These are phyloP conservation scores for Henricia sp. DNA, from an alignment of 53 echinoderm and acorn worm species.

Conservation along the genomic window DNA sequence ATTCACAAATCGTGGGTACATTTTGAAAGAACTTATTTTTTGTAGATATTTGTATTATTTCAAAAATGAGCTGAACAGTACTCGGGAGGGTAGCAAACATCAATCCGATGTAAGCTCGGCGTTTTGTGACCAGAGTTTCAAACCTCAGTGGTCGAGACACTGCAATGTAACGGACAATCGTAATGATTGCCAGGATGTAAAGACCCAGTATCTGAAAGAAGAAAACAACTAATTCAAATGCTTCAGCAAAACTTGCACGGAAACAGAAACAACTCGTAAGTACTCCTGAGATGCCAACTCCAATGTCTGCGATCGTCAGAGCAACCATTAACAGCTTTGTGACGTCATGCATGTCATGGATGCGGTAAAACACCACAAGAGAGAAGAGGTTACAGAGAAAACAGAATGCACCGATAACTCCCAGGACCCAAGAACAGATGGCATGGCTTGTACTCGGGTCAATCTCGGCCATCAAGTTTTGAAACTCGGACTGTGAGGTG, in stretches of 20 bases:
- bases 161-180: background rate
- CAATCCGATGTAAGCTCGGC: conserved; percentile 4
- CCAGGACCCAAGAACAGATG: background rate
- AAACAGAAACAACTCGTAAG: background rate
- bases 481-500: background rate
- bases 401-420: background rate
- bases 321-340: conserved; percentile 15
- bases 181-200: background rate
- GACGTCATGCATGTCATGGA: conserved; percentile 33
- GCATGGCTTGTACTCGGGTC: background rate
- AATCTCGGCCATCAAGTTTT: too few relatives aligned
- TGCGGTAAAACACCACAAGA: conserved; percentile 10
- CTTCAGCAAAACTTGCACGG: background rate
- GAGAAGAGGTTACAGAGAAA: conserved; percentile 12
- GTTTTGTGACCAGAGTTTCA: background rate
- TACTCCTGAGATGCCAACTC: background rate
- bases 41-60: too few relatives aligned
- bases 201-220: background rate
- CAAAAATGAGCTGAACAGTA: too few relatives aligned
- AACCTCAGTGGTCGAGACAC: conserved; percentile 5
- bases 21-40: too few relatives aligned
- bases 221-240: background rate
- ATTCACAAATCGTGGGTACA: background rate
- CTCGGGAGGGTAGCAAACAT: background rate
- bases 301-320: background rate